Evolutionary conservation across 1,140 invertebrate species (phyloP).

Genomic region (Drosophila mauritiana): DNA sequence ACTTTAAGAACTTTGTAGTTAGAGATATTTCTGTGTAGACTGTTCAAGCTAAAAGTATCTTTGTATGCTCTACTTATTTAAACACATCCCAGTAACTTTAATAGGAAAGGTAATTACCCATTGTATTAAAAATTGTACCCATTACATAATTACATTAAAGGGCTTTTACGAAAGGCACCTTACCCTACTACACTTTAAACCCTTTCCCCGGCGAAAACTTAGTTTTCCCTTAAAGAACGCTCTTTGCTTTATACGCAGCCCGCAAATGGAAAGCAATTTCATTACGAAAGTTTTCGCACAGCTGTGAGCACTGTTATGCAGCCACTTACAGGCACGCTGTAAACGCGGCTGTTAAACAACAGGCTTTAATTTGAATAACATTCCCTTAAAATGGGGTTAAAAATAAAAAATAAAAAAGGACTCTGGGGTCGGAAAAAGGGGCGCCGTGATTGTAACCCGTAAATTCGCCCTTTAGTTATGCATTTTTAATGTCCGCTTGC

Average conservation of each 20-base stretch:
- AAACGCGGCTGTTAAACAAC: constrained; percentile 21
- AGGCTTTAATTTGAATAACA: constrained; percentile 22
- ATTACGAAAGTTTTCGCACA: constrained; percentile 49
- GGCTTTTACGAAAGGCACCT: background rate
- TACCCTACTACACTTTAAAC: background rate
- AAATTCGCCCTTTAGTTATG: constrained; percentile 64
- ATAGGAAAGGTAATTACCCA: too few species aligned
- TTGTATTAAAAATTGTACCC: background rate
- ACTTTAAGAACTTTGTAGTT: too few species aligned
- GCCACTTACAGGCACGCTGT: constrained; percentile 21
- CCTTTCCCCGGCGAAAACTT: constrained; percentile 19
- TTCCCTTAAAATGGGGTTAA: constrained; percentile 13
- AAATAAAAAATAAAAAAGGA: background rate
- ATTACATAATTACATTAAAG: background rate
- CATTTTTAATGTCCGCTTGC: constrained; percentile 53
- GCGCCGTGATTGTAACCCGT: constrained; percentile 24
- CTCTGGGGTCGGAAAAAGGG: constrained; percentile 3
- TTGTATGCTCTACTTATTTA: too few species aligned
- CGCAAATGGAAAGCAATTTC: constrained; percentile 45
- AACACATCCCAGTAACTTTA: too few species aligned
- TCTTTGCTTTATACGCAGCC: background rate
- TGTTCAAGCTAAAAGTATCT: too few species aligned
- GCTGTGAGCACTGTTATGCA: constrained; percentile 32
- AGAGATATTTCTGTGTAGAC: too few species aligned
- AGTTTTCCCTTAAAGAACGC: constrained; percentile 1